Percentiles rank a stretch among this genome's conserved stretches.
phyloP scores from a whole-genome alignment of 2,888 invertebrate species.

The Caenorhabditis zanzibari region DNA sequence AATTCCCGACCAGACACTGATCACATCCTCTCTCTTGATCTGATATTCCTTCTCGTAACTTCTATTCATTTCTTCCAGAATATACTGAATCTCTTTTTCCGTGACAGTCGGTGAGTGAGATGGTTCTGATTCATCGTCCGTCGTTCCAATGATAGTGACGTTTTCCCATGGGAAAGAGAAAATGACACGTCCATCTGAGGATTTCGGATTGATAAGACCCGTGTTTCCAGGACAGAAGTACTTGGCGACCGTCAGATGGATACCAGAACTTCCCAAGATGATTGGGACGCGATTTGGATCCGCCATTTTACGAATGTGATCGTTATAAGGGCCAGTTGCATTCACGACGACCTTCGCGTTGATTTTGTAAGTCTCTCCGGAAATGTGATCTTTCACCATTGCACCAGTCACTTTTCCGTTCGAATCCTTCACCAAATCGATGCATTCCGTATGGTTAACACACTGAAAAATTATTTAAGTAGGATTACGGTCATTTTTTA shows the following conservation, averaged over 20 bases:
- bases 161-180: slow-evolving; percentile 53
- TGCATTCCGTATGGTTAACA: slow-evolving; percentile 49
- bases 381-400: slow-evolving; percentile 40
- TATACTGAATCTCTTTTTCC: slow-evolving; percentile 42
- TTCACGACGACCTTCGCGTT: slow-evolving; percentile 51
- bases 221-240: slow-evolving; percentile 51
- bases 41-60: slow-evolving; percentile 42
- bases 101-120: slow-evolving; percentile 28
- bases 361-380: slow-evolving; percentile 45
- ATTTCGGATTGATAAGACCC: slow-evolving; percentile 40
- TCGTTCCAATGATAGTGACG: slow-evolving; percentile 40
- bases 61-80: slow-evolving; percentile 51
- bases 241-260: slow-evolving; percentile 48
- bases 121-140: slow-evolving; percentile 27
- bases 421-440: slow-evolving; percentile 39
- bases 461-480: slow-evolving; percentile 27
- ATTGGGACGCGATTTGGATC: slow-evolving; percentile 33
- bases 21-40: slow-evolving; percentile 46
- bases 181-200: slow-evolving; percentile 49
- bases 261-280: slow-evolving; percentile 45
- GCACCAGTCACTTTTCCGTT: slow-evolving; percentile 50
- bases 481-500: no score
- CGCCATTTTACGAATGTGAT: slow-evolving; percentile 49
- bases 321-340: slow-evolving; percentile 52
- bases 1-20: slow-evolving; percentile 53